Percentiles rank a stretch among this genome's conserved stretches.
Conservation (phyloP, 2,113 vertebrate genomes). For the Meleagris gallopavo region DNA sequence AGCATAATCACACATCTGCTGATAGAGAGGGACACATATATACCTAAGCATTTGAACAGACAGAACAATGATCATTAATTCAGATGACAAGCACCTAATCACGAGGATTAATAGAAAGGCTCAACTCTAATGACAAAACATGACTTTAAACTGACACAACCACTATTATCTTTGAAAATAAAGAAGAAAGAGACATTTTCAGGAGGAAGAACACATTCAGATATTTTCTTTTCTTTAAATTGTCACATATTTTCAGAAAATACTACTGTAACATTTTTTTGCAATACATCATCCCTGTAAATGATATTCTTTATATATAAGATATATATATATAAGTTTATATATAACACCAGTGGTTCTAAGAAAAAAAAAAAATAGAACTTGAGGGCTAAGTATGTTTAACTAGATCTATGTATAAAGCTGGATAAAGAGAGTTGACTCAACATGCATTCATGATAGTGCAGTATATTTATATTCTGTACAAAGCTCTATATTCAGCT, state of each 20-base stretch:
- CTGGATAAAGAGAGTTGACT: background rate
- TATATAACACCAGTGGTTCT: background rate
- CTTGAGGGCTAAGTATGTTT: background rate
- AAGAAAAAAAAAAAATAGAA: background rate
- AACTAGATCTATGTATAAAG: background rate
- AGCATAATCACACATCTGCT: background rate
- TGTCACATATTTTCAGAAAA: background rate
- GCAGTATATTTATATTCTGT: background rate
- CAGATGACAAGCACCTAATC: background rate
- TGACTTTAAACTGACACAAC: background rate
- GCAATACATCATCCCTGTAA: fast-evolving
- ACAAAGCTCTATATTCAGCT: background rate
- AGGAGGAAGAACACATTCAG: background rate
- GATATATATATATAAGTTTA: too few species aligned
- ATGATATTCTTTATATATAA: background rate
- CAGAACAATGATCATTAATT: background rate
- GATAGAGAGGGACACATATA: background rate
- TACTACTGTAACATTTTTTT: background rate
- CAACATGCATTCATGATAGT: fast-evolving
- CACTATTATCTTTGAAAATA: background rate
- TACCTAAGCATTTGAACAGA: background rate
- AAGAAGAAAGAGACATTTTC: background rate
- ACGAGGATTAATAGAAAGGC: background rate
- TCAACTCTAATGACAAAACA: fast-evolving
- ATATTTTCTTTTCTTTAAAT: background rate